These are phyloP conservation scores for Automeris io DNA, from an alignment of 2,888 invertebrate genomes.

Conservation along the genomic window DNA sequence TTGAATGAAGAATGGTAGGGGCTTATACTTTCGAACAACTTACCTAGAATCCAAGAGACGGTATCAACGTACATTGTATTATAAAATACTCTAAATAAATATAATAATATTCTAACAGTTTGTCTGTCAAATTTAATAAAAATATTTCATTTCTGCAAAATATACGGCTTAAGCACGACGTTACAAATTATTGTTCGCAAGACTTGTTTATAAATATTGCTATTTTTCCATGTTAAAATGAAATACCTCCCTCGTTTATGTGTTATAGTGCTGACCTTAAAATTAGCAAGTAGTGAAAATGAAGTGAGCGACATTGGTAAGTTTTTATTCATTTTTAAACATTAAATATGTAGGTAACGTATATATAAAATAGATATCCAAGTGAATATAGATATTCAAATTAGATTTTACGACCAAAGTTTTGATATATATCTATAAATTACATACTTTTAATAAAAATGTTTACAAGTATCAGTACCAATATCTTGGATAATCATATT, in stretches of 20 bases:
- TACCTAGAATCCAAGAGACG: constrained; percentile 29
- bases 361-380: too few relatives aligned
- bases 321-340: constrained; percentile 12
- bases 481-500: too few relatives aligned
- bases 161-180: too few relatives aligned
- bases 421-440: too few relatives aligned
- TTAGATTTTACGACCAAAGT: too few relatives aligned
- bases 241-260: constrained; percentile 33
- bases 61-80: constrained; percentile 12
- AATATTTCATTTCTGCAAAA: too few relatives aligned
- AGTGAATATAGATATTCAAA: too few relatives aligned
- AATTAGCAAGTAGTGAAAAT: constrained; percentile 30
- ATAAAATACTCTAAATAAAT: too few relatives aligned
- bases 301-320: constrained; percentile 48
- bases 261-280: constrained; percentile 42
- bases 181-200: constrained; percentile 12
- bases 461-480: too few relatives aligned
- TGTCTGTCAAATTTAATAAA: too few relatives aligned
- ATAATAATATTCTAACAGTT: too few relatives aligned
- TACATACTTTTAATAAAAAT: too few relatives aligned
- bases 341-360: neutral
- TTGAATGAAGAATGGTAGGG: constrained; percentile 36
- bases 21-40: constrained; percentile 43
- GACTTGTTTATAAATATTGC: neutral
- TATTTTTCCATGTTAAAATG: constrained; percentile 25